phyloP scores from a whole-genome alignment of 1,140 invertebrate genomes.

The Mizuhopecten yessoensis region DNA sequence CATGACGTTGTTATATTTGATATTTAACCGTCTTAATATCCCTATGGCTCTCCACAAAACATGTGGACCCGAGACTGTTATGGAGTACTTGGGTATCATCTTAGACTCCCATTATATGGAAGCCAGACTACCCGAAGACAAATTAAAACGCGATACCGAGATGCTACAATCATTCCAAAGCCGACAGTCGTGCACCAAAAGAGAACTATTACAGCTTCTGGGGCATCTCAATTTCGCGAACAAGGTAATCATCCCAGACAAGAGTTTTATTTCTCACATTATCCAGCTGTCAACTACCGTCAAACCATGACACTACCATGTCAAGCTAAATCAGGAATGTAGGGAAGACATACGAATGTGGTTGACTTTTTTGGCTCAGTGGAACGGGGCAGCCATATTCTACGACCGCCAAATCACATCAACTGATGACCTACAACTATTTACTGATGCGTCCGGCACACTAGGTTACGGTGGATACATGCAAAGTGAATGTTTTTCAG shows the following conservation, averaged over 20 bases:
- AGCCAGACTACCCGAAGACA: no score
- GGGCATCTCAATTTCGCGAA: constrained; percentile 53
- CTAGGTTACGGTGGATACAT: constrained; percentile 47
- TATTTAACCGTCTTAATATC: no score
- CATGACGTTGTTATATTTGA: no score
- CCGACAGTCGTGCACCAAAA: background rate
- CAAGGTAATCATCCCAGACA: constrained; percentile 41
- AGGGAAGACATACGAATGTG: constrained; percentile 40
- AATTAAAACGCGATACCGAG: no score
- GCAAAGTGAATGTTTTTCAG: constrained; percentile 44
- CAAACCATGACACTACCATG: constrained; percentile 4
- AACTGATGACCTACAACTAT: background rate
- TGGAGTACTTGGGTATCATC: no score
- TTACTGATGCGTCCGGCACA: constrained; percentile 46
- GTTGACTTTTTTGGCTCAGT: background rate
- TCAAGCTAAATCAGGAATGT: background rate
- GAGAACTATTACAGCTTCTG: constrained; percentile 4
- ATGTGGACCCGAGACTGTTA: no score
- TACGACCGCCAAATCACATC: background rate
- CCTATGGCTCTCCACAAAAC: no score
- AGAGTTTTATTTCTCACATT: constrained; percentile 50
- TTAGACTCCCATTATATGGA: no score
- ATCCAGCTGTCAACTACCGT: constrained; percentile 39
- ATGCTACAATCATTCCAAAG: no score
- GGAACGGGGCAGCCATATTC: constrained; percentile 45